A percentile compares a stretch with the other conserved stretches of the same genome.
Conservation (phyloP, 2,797 vertebrate genomes). For the Heliangelus exortis region DNA sequence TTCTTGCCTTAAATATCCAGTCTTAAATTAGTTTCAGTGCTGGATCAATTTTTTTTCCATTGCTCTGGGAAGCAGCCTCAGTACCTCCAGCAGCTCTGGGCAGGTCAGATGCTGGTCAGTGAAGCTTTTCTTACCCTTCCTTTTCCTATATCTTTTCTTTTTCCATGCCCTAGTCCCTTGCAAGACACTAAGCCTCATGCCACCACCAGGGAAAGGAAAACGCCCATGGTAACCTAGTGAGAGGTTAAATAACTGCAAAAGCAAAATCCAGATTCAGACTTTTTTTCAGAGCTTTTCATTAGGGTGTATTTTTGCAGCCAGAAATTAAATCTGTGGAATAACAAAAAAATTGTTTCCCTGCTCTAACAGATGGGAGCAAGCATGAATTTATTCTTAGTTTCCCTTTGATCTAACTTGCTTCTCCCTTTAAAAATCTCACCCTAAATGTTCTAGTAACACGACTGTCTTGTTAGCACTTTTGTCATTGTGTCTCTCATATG, state of each 20-base stretch:
- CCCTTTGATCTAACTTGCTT: background rate
- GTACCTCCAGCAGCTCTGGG: background rate
- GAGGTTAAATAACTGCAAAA: background rate
- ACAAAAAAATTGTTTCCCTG: background rate
- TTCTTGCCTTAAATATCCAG: background rate
- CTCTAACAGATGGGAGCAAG: background rate
- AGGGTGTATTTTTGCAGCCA: background rate
- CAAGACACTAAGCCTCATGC: background rate
- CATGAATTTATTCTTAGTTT: background rate
- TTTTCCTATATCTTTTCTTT: background rate
- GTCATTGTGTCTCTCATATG: background rate
- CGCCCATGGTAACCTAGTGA: background rate
- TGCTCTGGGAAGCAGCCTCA: background rate
- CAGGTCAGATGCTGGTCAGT: too few species aligned
- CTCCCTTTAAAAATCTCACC: background rate
- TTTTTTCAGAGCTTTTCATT: background rate
- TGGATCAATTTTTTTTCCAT: background rate
- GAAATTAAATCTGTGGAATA: slow-evolving; percentile 11
- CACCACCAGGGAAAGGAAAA: background rate
- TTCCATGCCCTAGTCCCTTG: background rate
- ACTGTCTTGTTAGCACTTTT: background rate
- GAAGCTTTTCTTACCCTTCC: background rate
- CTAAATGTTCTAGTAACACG: background rate
- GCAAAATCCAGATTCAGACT: background rate
- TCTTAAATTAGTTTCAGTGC: background rate